Evolutionary conservation across 2,113 vertebrate species (phyloP), one percentile per base, ranked within the genome.

Genomic region (Dasyprocta punctata): DNA sequence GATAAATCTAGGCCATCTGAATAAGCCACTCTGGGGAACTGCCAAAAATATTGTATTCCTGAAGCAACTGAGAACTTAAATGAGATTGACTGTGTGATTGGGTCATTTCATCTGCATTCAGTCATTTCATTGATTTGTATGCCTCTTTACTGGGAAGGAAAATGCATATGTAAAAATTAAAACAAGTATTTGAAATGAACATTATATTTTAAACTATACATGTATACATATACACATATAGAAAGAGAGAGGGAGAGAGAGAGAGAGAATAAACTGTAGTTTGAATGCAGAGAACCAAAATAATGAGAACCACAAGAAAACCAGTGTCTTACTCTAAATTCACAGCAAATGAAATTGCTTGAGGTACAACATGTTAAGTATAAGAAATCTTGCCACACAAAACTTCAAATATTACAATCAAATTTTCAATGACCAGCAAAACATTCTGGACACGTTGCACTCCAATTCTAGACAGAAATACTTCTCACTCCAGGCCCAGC

Each of bases 331-430:
- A 86, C 41, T 95, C 17, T 92, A 97, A 61, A 73, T 60, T 87
- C 38, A 67, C 8, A 96, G 88, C 92, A 86, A 75, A 96, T 33
- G 80, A 93, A 98, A 96, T 80, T 61, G 17, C 26, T 56, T 92
- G 65, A 92, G 56, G 47, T 26, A 30, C 52, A 93, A 85, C 36
- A 56, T 24, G 16, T 44, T 49, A 92, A 91, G n/a, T 67, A 86
- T 75, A 38, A 93, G 41, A 94, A 86, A 49, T 16, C 30, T 5
- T 86, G 20, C 28, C n/a, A 92, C 82, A 63, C 19, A 86, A 89
- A 94, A 92, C n/a, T 67, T 80, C 33, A 77, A 90, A 77, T 26
- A 44, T 86, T 90, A 86, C 67, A 92, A 65, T 49, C 52, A 85
- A 94, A 85, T 61, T 89, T 93, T 16, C 41, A 19, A 47, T 30